A percentile compares a stretch with the other conserved stretches of the same genome.
Evolutionary conservation across 1,140 invertebrate species (phyloP).

Genomic region (Zaprionus taronus): DNA sequence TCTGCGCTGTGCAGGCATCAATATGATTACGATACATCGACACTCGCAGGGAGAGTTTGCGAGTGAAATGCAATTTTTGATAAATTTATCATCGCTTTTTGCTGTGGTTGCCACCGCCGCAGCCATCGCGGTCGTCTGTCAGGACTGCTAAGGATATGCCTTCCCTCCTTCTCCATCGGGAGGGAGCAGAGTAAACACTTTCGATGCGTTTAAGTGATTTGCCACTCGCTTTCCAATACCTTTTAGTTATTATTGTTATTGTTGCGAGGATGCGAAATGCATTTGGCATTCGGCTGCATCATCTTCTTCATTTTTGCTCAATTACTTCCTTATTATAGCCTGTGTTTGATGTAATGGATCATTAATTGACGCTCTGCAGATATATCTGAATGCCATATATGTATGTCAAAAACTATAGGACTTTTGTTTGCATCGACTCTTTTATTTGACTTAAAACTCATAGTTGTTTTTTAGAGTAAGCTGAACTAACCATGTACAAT

Average conservation of each 20-base stretch:
- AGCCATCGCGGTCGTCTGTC: constrained; percentile 20
- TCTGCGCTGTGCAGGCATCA: constrained; percentile 16
- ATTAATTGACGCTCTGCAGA: not conserved
- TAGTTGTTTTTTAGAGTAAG: not conserved
- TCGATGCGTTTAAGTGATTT: constrained; percentile 31
- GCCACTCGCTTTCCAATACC: not conserved
- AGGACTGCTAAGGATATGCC: not conserved
- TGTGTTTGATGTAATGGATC: not conserved
- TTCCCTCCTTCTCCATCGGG: not conserved
- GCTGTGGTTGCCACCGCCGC: constrained; percentile 12
- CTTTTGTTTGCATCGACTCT: too few species aligned
- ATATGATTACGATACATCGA: constrained; percentile 25
- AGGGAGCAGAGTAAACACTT: not conserved
- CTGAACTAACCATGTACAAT: not conserved
- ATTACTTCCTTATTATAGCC: not conserved
- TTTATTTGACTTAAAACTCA: too few species aligned
- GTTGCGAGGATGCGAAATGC: not conserved
- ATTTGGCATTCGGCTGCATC: constrained; percentile 5
- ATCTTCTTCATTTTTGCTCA: not conserved
- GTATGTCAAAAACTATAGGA: too few species aligned
- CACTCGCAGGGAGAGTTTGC: constrained; percentile 11
- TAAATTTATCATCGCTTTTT: constrained; percentile 44
- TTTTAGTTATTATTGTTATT: not conserved
- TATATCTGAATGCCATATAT: too few species aligned
- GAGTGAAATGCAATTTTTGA: constrained; percentile 35